Base-by-base conservation (phyloP, 2,888 invertebrate genomes). In the Dryococelus australis region DNA sequence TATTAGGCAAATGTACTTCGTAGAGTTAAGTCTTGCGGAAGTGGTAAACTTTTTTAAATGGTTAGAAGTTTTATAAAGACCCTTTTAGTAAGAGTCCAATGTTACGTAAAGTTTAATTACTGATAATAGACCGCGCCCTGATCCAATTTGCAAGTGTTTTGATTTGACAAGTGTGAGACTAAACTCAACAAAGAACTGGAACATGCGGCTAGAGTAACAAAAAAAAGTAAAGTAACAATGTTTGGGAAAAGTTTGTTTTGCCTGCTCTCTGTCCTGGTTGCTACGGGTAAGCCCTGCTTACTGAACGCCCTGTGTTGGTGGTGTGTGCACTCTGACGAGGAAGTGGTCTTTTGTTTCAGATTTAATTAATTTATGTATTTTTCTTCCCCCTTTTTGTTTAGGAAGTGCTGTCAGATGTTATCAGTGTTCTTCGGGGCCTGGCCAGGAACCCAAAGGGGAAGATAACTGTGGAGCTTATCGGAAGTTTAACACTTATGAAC, bases 391-490 rank as follows among this genome's bases (percentile, higher is more conserved):
- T 35, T 35, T 65, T 9, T 65, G 0, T 65, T 6, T 91, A 96
- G 96, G 94, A 90, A 92, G 94, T 89, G 95, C 96, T 89, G 96
- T 99, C 89, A 95, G 97, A 91, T 99, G 99, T 92, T 99, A 97
- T 91, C 98, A 99, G 92, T 99, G 99, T 92, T 96, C 98, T 89
- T 97, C 98, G 20, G 95, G 96, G 90, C 87, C 85, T 20, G 96
- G 97, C 89, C 65, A 65, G 0, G 97, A 98, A 91, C 94, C 94
- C 5, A 95, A 96, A 90, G 95, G 95, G 12, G 96, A 96, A 90
- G 97, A 98, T 91, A 96, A 96, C 84, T 99, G 99, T 92, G 99
- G 99, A 0, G 97, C 98, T 0, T 98, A 98, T 91, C 95, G 94
- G 89, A 95, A 93, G 90, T 99, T 99, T 91, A 97, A 99, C 91